Evolutionary conservation across 2,888 invertebrate genomes (phyloP).

Genomic region (Julus scandinavius): DNA sequence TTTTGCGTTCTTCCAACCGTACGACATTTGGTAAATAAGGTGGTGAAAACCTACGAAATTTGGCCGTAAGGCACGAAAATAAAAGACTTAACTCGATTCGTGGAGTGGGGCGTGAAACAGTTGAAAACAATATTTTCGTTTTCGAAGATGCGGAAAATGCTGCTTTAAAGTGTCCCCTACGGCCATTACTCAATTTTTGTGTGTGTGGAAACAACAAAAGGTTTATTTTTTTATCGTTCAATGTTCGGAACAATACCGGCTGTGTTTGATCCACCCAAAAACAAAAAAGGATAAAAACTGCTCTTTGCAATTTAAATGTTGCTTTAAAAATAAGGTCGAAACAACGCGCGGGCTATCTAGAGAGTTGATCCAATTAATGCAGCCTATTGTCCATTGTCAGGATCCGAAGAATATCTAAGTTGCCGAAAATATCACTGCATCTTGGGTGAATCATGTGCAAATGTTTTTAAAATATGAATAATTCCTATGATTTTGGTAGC

Average conservation of each 20-base stretch:
- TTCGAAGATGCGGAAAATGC: not conserved
- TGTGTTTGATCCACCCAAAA: constrained; percentile 6
- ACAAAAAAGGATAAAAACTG: not conserved
- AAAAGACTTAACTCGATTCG: not conserved
- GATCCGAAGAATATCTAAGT: not conserved
- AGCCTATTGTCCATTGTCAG: not conserved
- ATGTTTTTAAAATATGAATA: not conserved
- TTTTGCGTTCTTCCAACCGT: not conserved
- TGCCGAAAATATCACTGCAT: not conserved
- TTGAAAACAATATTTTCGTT: not conserved
- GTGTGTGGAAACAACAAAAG: not conserved
- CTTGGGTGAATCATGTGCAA: not conserved
- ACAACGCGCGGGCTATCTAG: not conserved
- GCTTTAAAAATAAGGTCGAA: not conserved
- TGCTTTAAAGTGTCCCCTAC: not conserved
- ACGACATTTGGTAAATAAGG: not conserved
- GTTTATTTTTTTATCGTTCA: not conserved
- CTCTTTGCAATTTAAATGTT: not conserved
- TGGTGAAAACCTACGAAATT: not conserved
- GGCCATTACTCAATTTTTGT: not conserved
- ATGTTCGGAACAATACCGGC: not conserved
- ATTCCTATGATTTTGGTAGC: not conserved
- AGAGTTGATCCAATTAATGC: not conserved
- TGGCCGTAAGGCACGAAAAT: not conserved
- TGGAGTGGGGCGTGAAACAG: not conserved